Evolutionary conservation across 2,888 invertebrate genomes (phyloP).

Genomic region (Mechanitis mazaeus): DNA sequence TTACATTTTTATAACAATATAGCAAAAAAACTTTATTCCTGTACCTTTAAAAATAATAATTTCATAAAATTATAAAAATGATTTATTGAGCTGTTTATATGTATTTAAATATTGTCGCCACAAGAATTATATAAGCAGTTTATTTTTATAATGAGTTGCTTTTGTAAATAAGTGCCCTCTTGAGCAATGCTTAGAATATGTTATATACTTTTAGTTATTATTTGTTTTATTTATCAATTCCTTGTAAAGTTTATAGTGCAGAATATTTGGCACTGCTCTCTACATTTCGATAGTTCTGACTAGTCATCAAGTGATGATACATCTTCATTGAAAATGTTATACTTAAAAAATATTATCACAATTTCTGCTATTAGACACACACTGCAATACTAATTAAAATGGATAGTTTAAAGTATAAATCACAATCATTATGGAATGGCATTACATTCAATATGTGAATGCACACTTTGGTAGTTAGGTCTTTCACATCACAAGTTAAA

Average conservation of each 20-base stretch:
- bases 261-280: slow-evolving; percentile 60
- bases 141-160: too few species aligned
- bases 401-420: slow-evolving; percentile 39
- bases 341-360: slow-evolving; percentile 37
- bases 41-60: too few species aligned
- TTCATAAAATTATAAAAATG: too few species aligned
- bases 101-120: too few species aligned
- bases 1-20: too few species aligned
- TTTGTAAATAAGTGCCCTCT: slow-evolving; percentile 32
- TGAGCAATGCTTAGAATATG: slow-evolving; percentile 34
- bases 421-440: slow-evolving; percentile 51
- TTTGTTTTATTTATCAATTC: slow-evolving; percentile 41
- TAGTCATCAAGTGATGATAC: slow-evolving; percentile 39
- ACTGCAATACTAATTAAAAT: slow-evolving; percentile 15
- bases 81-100: too few species aligned
- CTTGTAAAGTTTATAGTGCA: slow-evolving; percentile 52
- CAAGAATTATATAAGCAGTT: too few species aligned
- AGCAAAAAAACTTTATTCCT: too few species aligned
- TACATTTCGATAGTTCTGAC: slow-evolving; percentile 49
- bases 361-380: slow-evolving; percentile 26
- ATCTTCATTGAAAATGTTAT: slow-evolving; percentile 32
- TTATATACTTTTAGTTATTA: slow-evolving; percentile 6
- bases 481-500: slow-evolving; percentile 44
- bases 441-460: slow-evolving; percentile 25
- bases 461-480: slow-evolving; percentile 15